Evolutionary conservation across 2,888 invertebrate genomes (phyloP), one percentile per base, ranked within the genome.

Genomic region (Pheosia tremula): DNA sequence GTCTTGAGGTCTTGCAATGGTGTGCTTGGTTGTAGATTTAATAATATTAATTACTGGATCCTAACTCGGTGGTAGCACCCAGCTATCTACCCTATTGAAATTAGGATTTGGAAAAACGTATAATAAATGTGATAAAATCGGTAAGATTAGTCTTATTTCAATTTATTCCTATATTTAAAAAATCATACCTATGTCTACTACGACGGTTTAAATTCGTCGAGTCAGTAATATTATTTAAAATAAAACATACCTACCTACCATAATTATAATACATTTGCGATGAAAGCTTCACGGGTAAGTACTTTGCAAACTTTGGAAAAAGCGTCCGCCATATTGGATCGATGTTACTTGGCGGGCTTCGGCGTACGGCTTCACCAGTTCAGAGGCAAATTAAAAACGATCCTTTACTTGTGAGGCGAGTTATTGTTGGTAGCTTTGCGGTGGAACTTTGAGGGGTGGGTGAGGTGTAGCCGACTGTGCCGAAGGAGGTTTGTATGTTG

Each of bases 361-460:
- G 37, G 49, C 47, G 43, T 63, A 63, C 0, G 89, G 86, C 89
- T 88, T 90, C 87, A 6, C 62, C 73, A 71, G 77, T 81, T 78
- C 75, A 74, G 77, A 73, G 78, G 83, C 75, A 87, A 89, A 89
- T 89, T 89, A 89, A 87, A 88, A 85, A 78, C 73, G 52, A 72
- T 71, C 59, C 65, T 67, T 64, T 58, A 67, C 69, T 75, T 72
- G 60, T 67, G 55, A 55, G 5, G 66, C 74, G 43, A 8, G 62
- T 61, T 38, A 58, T 66, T 73, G 74, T 73, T 69, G 56, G 58
- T 54, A 72, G 71, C 64, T 70, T 64, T 61, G 58, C 59, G 57
- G 58, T 58, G 57, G 55, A 70, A 66, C 64, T 74, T 62, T 56
- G 8, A 37, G 50, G 57, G 55, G 4, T 37, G 9, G 24, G 39